Conservation (phyloP, 2,888 invertebrate species). For the Laspeyria flexula region DNA sequence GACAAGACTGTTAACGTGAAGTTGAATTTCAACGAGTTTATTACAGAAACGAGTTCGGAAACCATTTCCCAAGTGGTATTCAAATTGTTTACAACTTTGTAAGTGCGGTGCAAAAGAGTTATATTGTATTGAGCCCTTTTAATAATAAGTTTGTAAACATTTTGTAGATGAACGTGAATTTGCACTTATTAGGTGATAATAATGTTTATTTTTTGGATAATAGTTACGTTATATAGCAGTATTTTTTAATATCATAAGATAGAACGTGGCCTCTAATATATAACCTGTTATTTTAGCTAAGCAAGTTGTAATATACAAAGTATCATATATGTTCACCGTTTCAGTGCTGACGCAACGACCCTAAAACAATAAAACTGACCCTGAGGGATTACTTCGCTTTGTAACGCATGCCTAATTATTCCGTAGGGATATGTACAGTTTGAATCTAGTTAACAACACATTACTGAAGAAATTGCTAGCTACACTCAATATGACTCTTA, state of each 20-base stretch:
- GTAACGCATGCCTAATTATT: not conserved
- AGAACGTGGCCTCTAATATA: too few species aligned
- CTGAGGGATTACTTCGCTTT: not conserved
- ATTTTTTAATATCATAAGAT: too few species aligned
- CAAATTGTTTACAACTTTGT: constrained; percentile 28
- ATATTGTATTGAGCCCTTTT: constrained; percentile 6
- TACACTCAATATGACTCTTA: too few species aligned
- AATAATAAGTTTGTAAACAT: constrained; percentile 2
- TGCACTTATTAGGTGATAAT: not conserved
- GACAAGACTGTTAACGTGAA: constrained; percentile 11
- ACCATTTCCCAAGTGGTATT: constrained; percentile 17
- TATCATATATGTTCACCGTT: not conserved
- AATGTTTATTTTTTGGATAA: too few species aligned
- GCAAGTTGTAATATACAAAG: too few species aligned
- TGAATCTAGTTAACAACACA: not conserved
- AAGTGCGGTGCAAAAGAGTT: constrained; percentile 5
- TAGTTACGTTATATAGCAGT: too few species aligned
- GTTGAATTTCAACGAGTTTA: constrained; percentile 20
- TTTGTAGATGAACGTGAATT: constrained; percentile 1
- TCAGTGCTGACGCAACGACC: not conserved
- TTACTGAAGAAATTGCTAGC: too few species aligned
- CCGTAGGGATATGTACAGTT: not conserved
- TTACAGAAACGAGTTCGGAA: constrained; percentile 8
- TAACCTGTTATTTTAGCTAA: too few species aligned
- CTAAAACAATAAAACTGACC: not conserved